Base-by-base conservation (phyloP, 2,888 invertebrate genomes). In the Ectemnius lituratus region DNA sequence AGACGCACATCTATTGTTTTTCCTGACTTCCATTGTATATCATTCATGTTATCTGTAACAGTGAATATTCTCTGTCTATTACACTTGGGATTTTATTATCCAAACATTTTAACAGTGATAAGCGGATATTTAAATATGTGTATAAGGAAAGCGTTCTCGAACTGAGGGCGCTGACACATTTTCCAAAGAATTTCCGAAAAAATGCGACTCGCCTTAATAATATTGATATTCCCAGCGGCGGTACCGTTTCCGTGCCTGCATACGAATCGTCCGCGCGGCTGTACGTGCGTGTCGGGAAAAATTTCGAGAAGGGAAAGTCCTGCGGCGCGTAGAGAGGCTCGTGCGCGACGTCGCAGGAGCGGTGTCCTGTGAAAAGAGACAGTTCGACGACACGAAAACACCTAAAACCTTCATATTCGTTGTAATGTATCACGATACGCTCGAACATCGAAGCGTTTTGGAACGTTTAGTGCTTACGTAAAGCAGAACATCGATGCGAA, bases 391-490 rank as follows among this genome's bases (percentile, higher is more conserved):
- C 8, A n/a, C 13, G 5, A 49, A 11, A 27, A 18, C 0, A n/a
- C 18, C 47, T 4, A 18, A 2, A 62, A 23, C 18, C 59, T 60
- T 28, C n/a, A 14, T 60, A 28, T 28, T 14, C 37, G 1, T 14
- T 2, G 28, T 1, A 28, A 60, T 60, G 37, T 49, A 20, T n/a
- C 67, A 28, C 46, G 20, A 18, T 13, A 46, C 4, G 45, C 23
- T 6, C 52, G 27, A 8, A 27, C 13, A 16, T n/a, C 14, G 11
- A 27, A 20, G 28, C 37, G 37, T 63, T 49, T 66, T 60, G 57
- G 66, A 74, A 78, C 62, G 67, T 70, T 73, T 66, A 62, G 60
- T 49, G 62, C 67, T 85, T 85, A 81, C 81, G 78, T 83, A 85
- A 84, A 82, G 61, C 64, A 16, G 67, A 71, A 56, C 62, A 75